phyloP scores from a whole-genome alignment of 1,140 invertebrate genomes.

The Drosophila pachea region DNA sequence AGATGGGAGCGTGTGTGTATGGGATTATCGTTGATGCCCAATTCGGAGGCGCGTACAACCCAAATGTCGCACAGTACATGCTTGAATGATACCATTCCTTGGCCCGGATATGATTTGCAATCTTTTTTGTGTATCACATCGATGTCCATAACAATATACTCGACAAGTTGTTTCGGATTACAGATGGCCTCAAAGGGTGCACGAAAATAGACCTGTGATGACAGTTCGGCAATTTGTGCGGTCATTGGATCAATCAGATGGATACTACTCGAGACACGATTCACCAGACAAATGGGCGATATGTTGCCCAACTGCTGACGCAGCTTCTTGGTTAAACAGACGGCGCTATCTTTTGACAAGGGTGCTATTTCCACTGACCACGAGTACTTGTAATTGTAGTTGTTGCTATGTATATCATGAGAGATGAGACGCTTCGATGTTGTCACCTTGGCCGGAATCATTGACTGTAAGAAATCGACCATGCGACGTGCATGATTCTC shows the following conservation, averaged over 20 bases:
- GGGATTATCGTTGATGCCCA: constrained; percentile 90
- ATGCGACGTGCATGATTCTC: constrained; percentile 96
- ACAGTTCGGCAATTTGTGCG: constrained; percentile 94
- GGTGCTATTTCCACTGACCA: constrained; percentile 97
- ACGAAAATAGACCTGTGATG: constrained; percentile 89
- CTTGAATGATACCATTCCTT: constrained; percentile 91
- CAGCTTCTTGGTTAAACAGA: constrained; percentile 93
- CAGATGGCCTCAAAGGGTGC: constrained; percentile 92
- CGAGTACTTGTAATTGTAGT: constrained; percentile 97
- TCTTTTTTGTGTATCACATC: constrained; percentile 90
- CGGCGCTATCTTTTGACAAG: constrained; percentile 96
- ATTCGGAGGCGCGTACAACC: constrained; percentile 93
- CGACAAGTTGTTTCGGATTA: constrained; percentile 92
- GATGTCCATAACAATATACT: constrained; percentile 97
- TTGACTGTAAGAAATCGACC: constrained; percentile 93
- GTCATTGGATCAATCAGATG: constrained; percentile 96
- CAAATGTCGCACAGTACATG: constrained; percentile 96
- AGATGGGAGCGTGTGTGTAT: constrained; percentile 95
- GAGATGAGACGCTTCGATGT: constrained; percentile 97
- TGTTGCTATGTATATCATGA: constrained; percentile 98
- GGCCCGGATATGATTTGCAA: constrained; percentile 88
- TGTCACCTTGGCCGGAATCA: constrained; percentile 92
- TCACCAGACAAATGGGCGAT: constrained; percentile 92
- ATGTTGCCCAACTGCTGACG: constrained; percentile 95
- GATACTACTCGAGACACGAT: constrained; percentile 92